Percentiles rank a stretch among this genome's conserved stretches.
Evolutionary conservation across 2,797 vertebrate species (phyloP).

Genomic region (Myotis findleyi): DNA sequence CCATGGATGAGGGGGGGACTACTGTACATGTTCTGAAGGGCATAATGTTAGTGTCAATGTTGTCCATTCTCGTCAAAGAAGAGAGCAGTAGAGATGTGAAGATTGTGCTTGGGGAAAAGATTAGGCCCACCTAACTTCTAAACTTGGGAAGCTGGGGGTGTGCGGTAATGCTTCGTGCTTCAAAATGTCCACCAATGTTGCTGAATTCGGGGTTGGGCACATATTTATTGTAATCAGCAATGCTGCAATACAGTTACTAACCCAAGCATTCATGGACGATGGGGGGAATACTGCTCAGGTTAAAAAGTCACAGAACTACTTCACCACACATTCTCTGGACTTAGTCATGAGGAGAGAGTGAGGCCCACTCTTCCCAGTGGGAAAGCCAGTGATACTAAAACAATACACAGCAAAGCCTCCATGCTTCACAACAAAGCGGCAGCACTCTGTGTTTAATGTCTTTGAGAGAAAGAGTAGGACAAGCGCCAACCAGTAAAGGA

Average conservation of each 20-base stretch:
- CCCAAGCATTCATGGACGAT: background rate
- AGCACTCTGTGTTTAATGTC: no score
- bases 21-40: no score
- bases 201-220: background rate
- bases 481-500: background rate
- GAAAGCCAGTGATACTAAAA: background rate
- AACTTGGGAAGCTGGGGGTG: no score
- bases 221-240: background rate
- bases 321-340: constrained; percentile 7
- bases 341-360: constrained; percentile 40
- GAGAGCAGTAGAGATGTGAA: background rate
- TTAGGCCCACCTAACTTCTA: background rate
- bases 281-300: background rate
- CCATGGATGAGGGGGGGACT: no score
- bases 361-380: background rate
- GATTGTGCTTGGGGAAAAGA: background rate
- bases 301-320: constrained; percentile 43
- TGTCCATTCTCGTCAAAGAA: background rate
- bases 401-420: background rate
- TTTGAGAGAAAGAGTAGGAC: background rate
- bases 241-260: background rate
- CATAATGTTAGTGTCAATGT: background rate
- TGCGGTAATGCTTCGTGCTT: background rate
- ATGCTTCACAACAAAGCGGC: background rate
- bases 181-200: background rate